Percentiles rank a stretch among this genome's conserved stretches.
phyloP scores from a whole-genome alignment of 2,113 vertebrate species.

The Rhinoderma darwinii region DNA sequence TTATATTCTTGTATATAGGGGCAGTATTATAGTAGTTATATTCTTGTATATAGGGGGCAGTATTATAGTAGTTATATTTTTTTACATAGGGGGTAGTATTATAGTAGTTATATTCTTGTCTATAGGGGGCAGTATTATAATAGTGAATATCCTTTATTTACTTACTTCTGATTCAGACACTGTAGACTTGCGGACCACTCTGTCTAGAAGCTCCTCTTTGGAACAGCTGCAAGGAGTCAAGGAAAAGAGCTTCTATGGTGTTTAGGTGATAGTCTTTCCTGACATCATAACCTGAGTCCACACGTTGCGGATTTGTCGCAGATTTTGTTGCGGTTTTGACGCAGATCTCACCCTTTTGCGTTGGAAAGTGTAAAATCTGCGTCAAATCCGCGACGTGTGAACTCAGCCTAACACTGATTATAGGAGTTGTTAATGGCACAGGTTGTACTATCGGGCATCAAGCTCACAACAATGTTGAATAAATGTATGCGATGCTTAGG shows the following conservation, averaged over 20 bases:
- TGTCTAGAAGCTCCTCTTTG: constrained; percentile 89
- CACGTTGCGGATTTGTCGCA: too few species aligned
- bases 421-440: too few species aligned
- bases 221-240: constrained; percentile 82
- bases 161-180: constrained; percentile 92
- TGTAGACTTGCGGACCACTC: constrained; percentile 84
- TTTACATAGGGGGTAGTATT: background rate
- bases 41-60: background rate
- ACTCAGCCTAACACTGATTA: too few species aligned
- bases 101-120: constrained; percentile 4
- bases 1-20: background rate
- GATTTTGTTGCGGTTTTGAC: too few species aligned
- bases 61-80: background rate
- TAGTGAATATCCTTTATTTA: background rate
- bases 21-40: background rate
- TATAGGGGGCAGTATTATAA: background rate
- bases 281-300: too few species aligned
- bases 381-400: too few species aligned
- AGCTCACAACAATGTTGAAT: too few species aligned
- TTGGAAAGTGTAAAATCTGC: too few species aligned
- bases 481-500: too few species aligned
- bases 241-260: constrained; percentile 62
- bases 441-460: too few species aligned
- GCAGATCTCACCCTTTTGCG: too few species aligned
- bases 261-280: background rate